A percentile compares a stretch with the other conserved stretches of the same genome.
These are phyloP conservation scores for Polydrusus tereticollis DNA, from an alignment of 2,888 invertebrate species.

Conservation along the genomic window DNA sequence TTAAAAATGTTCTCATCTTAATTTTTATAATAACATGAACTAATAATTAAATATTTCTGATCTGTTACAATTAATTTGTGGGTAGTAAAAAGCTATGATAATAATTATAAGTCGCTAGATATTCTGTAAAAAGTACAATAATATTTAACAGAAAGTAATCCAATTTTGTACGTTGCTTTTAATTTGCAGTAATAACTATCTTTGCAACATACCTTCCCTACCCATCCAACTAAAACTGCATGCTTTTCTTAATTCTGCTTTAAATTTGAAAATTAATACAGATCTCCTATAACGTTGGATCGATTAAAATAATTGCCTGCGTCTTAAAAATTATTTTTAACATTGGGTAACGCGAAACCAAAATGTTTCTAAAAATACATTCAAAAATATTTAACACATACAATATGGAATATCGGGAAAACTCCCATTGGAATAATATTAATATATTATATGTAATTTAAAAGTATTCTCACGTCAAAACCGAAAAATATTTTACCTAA, in stretches of 20 bases:
- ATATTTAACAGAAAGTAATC: no score
- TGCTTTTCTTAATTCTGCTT: conserved; percentile 1
- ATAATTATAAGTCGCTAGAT: no score
- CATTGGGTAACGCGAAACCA: conserved; percentile 38
- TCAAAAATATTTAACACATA: conserved; percentile 20
- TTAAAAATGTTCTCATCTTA: no score
- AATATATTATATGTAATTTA: neutral
- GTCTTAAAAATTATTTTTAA: conserved; percentile 43
- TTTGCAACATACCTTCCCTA: neutral
- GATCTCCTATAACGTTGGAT: conserved; percentile 9
- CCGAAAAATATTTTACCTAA: neutral
- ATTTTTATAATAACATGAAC: no score
- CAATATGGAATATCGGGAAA: conserved; percentile 6
- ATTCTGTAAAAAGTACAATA: no score
- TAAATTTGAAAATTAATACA: conserved; percentile 4
- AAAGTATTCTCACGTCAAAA: neutral
- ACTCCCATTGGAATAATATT: conserved; percentile 2
- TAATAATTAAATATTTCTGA: no score
- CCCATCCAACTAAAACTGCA: neutral
- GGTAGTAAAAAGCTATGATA: no score
- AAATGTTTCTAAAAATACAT: conserved; percentile 40
- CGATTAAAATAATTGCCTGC: conserved; percentile 32
- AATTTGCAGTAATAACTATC: no score
- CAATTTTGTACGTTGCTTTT: no score
- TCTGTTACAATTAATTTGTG: no score